Evolutionary conservation across 2,888 invertebrate species (phyloP).

Genomic region (Pyrrhosoma nymphula): DNA sequence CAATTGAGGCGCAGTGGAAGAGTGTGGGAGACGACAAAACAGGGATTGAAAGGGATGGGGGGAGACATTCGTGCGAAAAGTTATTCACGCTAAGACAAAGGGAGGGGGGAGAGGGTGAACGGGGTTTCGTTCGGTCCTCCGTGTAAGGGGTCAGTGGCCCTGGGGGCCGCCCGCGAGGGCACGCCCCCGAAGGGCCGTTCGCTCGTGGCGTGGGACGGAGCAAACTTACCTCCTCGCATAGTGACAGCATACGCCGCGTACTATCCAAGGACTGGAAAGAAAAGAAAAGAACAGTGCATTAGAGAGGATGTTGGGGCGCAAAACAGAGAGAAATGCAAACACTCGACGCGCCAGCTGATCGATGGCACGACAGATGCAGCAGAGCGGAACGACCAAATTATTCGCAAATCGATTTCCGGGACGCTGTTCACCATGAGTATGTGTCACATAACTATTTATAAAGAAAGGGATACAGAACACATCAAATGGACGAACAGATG

Average conservation of each 20-base stretch:
- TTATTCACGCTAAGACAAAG: neutral
- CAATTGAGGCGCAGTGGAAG: neutral
- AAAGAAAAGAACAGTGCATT: constrained; percentile 71
- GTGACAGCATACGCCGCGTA: constrained; percentile 93
- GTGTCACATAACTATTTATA: no score
- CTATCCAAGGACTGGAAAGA: constrained; percentile 93
- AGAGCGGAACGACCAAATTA: neutral
- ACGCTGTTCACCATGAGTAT: no score
- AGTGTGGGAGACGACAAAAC: neutral
- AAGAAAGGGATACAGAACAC: no score
- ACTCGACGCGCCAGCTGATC: neutral
- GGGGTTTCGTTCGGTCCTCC: neutral
- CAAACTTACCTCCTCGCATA: constrained; percentile 94
- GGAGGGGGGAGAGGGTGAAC: neutral
- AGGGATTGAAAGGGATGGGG: no score
- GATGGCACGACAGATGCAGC: neutral
- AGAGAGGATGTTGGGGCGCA: neutral
- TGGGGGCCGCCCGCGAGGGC: constrained; percentile 44
- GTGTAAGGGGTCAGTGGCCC: constrained; percentile 3
- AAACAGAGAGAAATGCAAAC: neutral
- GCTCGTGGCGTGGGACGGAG: constrained; percentile 40
- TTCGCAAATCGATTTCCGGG: no score
- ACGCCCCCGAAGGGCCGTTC: constrained; percentile 30
- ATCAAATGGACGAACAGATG: no score
- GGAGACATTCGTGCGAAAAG: no score